Evolutionary conservation across 2,888 invertebrate genomes (phyloP).

Genomic region (Microplitis manilae): DNA sequence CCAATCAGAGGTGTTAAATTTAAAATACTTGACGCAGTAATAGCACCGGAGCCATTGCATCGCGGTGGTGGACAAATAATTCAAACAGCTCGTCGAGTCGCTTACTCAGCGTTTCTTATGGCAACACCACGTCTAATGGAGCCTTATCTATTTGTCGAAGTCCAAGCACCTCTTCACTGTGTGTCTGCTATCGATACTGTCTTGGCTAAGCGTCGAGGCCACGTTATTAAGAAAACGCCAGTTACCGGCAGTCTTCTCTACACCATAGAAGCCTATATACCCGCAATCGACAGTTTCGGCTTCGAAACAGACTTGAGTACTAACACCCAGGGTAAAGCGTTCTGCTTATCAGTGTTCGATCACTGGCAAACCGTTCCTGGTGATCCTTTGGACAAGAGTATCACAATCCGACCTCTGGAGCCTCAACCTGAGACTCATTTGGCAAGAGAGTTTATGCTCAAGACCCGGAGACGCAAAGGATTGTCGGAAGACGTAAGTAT

Average conservation of each 20-base stretch:
- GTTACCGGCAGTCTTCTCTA: conserved; percentile 99
- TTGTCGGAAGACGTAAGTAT: conserved; percentile 99
- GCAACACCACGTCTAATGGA: conserved; percentile 99
- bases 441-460: conserved; percentile 99
- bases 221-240: conserved; percentile 99
- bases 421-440: conserved; percentile 98
- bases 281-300: conserved; percentile 99
- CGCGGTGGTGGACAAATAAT: conserved; percentile 93
- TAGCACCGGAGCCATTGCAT: conserved; percentile 95
- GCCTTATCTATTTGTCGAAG: conserved; percentile 98
- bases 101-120: conserved; percentile 99
- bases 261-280: conserved; percentile 98
- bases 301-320: conserved; percentile 99
- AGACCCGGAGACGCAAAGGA: conserved; percentile 96
- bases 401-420: conserved; percentile 95
- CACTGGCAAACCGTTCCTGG: conserved; percentile 99
- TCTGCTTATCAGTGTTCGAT: conserved; percentile 98
- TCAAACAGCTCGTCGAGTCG: conserved; percentile 93
- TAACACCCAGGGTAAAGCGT: conserved; percentile 99
- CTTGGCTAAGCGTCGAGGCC: conserved; percentile 93
- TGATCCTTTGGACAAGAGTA: conserved; percentile 98
- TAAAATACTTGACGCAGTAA: conserved; percentile 98
- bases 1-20: conserved; percentile 99
- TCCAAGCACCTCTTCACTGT: conserved; percentile 99
- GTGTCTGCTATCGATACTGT: conserved; percentile 99